phyloP scores from a whole-genome alignment of 2,797 vertebrate species.

The Eulemur mongoz region DNA sequence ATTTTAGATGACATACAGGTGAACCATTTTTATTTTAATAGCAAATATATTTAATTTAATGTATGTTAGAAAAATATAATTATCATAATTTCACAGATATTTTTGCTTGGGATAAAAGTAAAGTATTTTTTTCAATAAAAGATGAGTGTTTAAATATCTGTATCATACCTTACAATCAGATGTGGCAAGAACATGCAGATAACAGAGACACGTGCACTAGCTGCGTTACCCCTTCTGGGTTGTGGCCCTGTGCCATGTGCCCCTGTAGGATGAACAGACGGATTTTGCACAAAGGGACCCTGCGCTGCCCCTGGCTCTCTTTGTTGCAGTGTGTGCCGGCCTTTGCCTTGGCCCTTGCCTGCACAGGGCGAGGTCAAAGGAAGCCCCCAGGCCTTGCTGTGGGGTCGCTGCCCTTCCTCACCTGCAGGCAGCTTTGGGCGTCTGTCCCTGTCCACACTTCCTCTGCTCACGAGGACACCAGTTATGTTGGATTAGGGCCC shows the following conservation, averaged over 20 bases:
- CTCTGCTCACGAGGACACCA: not conserved
- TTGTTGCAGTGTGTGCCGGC: not conserved
- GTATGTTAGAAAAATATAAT: not conserved
- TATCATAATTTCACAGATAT: not conserved
- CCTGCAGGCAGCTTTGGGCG: not conserved
- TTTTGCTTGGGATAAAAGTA: not conserved
- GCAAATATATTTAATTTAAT: not conserved
- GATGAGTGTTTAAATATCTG: not conserved
- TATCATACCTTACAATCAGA: not conserved
- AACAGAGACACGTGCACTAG: not conserved
- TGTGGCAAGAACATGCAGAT: not conserved
- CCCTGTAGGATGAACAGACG: not conserved
- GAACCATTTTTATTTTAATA: not conserved
- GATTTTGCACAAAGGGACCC: not conserved
- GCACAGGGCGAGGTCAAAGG: not conserved
- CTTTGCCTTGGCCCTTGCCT: not conserved
- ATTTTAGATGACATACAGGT: not conserved
- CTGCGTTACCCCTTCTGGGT: not conserved
- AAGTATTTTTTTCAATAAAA: not conserved
- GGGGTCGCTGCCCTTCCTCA: not conserved
- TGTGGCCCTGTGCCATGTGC: fast-evolving
- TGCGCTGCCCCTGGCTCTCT: not conserved
- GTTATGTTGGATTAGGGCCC: not conserved
- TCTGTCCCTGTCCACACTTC: not conserved
- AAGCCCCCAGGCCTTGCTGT: not conserved